These are phyloP conservation scores for Typhlichthys subterraneus DNA, from an alignment of 2,797 vertebrate genomes.

Conservation along the genomic window DNA sequence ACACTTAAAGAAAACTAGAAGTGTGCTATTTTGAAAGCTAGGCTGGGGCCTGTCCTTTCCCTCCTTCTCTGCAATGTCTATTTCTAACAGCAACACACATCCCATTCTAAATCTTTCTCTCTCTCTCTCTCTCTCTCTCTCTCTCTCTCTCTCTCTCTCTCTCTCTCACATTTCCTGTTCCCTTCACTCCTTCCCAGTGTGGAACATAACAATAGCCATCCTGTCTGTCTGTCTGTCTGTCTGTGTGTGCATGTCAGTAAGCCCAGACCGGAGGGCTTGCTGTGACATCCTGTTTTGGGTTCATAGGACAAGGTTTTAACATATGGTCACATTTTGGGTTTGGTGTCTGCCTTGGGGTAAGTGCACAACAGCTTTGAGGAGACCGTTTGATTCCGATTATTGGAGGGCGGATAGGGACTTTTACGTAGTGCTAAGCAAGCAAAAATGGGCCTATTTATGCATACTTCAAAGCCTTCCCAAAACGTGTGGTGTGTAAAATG, in stretches of 20 bases:
- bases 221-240: constrained; percentile 10
- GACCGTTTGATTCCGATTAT: constrained; percentile 41
- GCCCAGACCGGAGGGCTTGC: constrained; percentile 59
- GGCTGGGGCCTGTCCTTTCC: constrained; percentile 6
- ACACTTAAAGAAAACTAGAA: too few relatives aligned
- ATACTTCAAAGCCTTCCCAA: constrained; percentile 26
- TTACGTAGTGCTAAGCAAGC: constrained; percentile 37
- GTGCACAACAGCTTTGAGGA: constrained; percentile 59
- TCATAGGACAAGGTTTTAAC: constrained; percentile 69
- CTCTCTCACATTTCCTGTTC: not conserved
- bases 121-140: constrained; percentile 2
- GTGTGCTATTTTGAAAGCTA: constrained; percentile 12
- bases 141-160: not conserved
- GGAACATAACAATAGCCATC: constrained; percentile 63
- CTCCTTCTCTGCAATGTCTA: constrained; percentile 1
- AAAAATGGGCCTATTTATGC: constrained; percentile 33
- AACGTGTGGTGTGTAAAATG: constrained; percentile 34
- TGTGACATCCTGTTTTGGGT: constrained; percentile 77
- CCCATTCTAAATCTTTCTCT: not conserved
- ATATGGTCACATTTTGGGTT: constrained; percentile 70
- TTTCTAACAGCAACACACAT: constrained; percentile 17
- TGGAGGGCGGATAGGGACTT: constrained; percentile 21
- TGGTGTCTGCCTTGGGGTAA: constrained; percentile 51
- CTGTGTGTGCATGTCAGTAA: constrained; percentile 39
- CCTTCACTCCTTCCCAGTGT: constrained; percentile 34